phyloP scores from a whole-genome alignment of 2,888 invertebrate species.

The Cheilosia urbana region DNA sequence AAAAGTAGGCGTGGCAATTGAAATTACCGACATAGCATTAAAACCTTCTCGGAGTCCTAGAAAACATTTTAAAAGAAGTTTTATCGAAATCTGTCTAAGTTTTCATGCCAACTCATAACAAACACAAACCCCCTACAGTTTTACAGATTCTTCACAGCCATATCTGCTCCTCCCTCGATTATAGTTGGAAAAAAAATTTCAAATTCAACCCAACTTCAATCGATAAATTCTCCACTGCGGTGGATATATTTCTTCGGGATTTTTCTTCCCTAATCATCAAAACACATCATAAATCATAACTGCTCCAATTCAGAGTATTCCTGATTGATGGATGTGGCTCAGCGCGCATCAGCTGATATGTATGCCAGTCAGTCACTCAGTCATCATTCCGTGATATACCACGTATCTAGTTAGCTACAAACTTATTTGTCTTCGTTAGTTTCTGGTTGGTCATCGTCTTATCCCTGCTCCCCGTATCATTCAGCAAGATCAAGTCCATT shows the following conservation, averaged over 20 bases:
- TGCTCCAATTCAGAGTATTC: neutral
- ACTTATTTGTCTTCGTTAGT: slow-evolving; percentile 7
- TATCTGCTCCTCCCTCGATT: too few species aligned
- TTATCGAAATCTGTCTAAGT: too few species aligned
- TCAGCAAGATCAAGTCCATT: too few species aligned
- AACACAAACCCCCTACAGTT: too few species aligned
- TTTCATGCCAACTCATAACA: too few species aligned
- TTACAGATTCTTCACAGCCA: too few species aligned
- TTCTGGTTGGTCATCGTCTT: neutral
- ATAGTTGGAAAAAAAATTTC: too few species aligned
- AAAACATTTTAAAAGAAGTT: too few species aligned
- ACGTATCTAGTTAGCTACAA: neutral
- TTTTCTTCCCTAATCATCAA: slow-evolving; percentile 14
- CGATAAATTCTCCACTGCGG: neutral
- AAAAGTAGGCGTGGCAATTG: too few species aligned
- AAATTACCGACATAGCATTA: too few species aligned
- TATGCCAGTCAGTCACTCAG: slow-evolving; percentile 28
- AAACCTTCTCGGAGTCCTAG: too few species aligned
- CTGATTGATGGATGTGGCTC: slow-evolving; percentile 15
- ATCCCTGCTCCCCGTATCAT: too few species aligned
- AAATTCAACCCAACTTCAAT: neutral
- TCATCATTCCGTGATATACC: neutral
- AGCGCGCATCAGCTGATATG: slow-evolving; percentile 17
- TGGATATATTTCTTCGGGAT: neutral
- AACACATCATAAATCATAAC: slow-evolving; percentile 39